phyloP scores from a whole-genome alignment of 30 jellyfish, hydroid and myxozoan species.

The Aurelia sp. region DNA sequence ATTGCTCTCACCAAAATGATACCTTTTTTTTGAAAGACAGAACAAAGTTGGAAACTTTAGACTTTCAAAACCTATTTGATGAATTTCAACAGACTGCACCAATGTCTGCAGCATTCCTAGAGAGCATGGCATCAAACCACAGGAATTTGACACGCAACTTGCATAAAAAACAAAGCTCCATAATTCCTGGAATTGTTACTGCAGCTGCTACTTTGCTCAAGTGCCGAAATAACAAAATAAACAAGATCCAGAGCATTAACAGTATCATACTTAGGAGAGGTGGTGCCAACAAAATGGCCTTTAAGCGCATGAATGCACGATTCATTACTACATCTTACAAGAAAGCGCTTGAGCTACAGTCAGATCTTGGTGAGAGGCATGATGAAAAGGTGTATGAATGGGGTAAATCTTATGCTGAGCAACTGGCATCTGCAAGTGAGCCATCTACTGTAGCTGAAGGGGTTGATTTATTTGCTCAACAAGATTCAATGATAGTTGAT shows the following conservation, averaged over 20 bases:
- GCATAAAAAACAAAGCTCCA: not conserved
- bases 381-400: not conserved
- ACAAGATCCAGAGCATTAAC: not conserved
- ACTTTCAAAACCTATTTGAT: too few species aligned
- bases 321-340: not conserved
- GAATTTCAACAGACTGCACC: too few species aligned
- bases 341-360: not conserved
- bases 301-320: not conserved
- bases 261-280: not conserved
- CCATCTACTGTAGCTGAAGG: not conserved
- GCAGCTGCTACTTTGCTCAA: not conserved
- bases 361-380: not conserved
- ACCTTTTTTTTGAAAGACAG: too few species aligned
- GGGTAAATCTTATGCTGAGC: not conserved
- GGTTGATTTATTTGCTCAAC: not conserved
- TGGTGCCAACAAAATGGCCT: constrained; percentile 4
- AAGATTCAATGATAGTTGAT: too few species aligned
- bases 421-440: not conserved
- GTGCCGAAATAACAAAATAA: not conserved
- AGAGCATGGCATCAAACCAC: not conserved
- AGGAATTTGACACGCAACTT: not conserved
- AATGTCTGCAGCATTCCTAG: not conserved
- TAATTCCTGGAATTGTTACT: not conserved
- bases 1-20: too few species aligned
- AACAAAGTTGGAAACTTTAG: too few species aligned